A percentile compares a stretch with the other conserved stretches of the same genome.
These are phyloP conservation scores for Drosophila parthenogenetica DNA, from an alignment of 2,888 invertebrate genomes.

Conservation along the genomic window DNA sequence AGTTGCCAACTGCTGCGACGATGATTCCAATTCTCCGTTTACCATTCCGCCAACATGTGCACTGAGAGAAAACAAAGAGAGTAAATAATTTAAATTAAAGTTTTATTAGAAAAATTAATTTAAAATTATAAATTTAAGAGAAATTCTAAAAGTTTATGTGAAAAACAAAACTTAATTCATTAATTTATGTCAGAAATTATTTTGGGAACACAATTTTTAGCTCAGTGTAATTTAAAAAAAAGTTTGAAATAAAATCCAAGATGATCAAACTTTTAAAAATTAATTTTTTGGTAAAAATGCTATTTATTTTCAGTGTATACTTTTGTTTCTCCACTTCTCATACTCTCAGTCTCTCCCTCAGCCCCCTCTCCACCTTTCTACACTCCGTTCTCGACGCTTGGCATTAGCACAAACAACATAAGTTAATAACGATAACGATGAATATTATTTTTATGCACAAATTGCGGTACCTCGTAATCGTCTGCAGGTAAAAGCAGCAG, in stretches of 20 bases:
- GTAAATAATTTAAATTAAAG: too few species aligned
- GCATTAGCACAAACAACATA: slow-evolving; percentile 80
- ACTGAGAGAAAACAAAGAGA: not conserved
- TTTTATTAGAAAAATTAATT: too few species aligned
- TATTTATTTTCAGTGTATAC: too few species aligned
- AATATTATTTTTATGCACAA: slow-evolving; percentile 80
- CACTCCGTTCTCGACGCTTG: slow-evolving; percentile 29
- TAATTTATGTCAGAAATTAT: too few species aligned
- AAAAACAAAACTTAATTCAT: too few species aligned
- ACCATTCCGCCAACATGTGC: slow-evolving; percentile 5
- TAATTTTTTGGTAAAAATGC: too few species aligned
- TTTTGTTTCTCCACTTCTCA: not conserved
- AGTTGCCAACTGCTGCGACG: slow-evolving; percentile 69
- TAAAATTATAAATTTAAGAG: too few species aligned
- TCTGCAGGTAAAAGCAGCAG: slow-evolving; percentile 5
- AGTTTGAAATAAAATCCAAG: too few species aligned
- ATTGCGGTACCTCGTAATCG: slow-evolving; percentile 58
- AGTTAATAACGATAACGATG: slow-evolving; percentile 82
- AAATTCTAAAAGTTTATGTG: too few species aligned
- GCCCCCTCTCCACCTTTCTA: slow-evolving; percentile 11
- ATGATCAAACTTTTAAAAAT: too few species aligned
- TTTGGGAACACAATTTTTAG: too few species aligned
- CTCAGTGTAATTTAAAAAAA: too few species aligned
- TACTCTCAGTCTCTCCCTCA: slow-evolving; percentile 2
- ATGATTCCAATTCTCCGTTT: not conserved